A percentile compares a stretch with the other conserved stretches of the same genome.
Evolutionary conservation across 1,140 invertebrate species (phyloP).

Genomic region (Armadillidium nasatum): DNA sequence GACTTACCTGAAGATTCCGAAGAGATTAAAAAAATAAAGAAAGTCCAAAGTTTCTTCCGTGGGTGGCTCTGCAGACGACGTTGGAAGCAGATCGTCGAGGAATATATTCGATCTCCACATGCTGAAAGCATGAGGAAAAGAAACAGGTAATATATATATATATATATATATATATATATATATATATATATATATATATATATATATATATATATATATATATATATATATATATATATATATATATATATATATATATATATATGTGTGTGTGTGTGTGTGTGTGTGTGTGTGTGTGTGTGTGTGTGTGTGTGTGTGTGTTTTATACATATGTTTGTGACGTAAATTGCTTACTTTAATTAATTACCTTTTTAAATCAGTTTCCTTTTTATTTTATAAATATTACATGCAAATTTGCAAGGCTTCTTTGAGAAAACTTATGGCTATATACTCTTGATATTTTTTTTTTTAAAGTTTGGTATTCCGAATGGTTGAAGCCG

Average conservation of each 20-base stretch:
- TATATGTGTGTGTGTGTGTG: not conserved
- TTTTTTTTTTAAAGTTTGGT: slow-evolving; percentile 62
- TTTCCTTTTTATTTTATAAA: too few relatives aligned
- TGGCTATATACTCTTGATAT: not conserved
- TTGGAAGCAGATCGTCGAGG: slow-evolving; percentile 93
- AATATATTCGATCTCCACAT: slow-evolving; percentile 91
- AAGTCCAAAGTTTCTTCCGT: slow-evolving; percentile 90
- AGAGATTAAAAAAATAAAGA: slow-evolving; percentile 76
- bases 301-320: too few relatives aligned
- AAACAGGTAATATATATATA: slow-evolving; percentile 63
- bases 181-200: not conserved
- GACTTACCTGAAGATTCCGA: slow-evolving; percentile 44
- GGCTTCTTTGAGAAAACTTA: too few relatives aligned
- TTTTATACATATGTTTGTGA: too few relatives aligned
- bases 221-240: not conserved
- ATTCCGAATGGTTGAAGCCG: slow-evolving; percentile 85
- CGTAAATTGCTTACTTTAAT: too few relatives aligned
- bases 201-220: not conserved
- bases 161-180: not conserved
- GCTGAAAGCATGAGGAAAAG: slow-evolving; percentile 90
- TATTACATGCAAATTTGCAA: too few relatives aligned
- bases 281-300: too few relatives aligned
- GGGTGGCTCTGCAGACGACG: slow-evolving; percentile 87
- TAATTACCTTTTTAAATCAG: too few relatives aligned
- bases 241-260: not conserved